Percentiles rank a stretch among this genome's conserved stretches.
These are phyloP conservation scores for Dallia pectoralis DNA, from an alignment of 2,797 vertebrate genomes.

Conservation along the genomic window DNA sequence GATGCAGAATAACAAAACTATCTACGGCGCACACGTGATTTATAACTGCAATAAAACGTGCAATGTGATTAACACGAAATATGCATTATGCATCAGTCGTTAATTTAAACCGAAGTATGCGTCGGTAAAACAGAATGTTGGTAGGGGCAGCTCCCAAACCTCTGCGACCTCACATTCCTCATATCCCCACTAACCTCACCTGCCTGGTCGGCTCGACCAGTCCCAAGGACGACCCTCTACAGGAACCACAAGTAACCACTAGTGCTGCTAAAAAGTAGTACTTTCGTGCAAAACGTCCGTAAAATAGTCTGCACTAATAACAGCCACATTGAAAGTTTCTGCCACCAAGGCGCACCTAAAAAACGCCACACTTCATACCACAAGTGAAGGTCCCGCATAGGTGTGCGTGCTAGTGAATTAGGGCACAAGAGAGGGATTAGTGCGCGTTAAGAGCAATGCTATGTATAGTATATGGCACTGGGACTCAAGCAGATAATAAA, in stretches of 20 bases:
- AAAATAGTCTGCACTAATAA: not conserved
- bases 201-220: constrained; percentile 59
- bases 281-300: not conserved
- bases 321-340: not conserved
- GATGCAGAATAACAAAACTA: not conserved
- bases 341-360: not conserved
- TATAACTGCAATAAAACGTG: not conserved
- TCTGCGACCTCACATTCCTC: constrained; percentile 75
- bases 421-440: constrained; percentile 64
- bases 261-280: not conserved
- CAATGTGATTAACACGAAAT: not conserved
- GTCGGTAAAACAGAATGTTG: not conserved
- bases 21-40: not conserved
- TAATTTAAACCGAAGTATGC: not conserved
- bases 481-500: constrained; percentile 6
- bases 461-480: not conserved
- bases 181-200: constrained; percentile 83
- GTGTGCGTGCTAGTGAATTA: constrained; percentile 46
- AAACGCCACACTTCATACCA: constrained; percentile 20
- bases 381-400: constrained; percentile 48
- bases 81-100: not conserved
- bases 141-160: constrained; percentile 38
- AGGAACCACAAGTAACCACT: not conserved
- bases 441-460: constrained; percentile 36
- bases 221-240: constrained; percentile 25